Base-by-base conservation (phyloP, 2,113 vertebrate species). In the Solenodon paradoxus region DNA sequence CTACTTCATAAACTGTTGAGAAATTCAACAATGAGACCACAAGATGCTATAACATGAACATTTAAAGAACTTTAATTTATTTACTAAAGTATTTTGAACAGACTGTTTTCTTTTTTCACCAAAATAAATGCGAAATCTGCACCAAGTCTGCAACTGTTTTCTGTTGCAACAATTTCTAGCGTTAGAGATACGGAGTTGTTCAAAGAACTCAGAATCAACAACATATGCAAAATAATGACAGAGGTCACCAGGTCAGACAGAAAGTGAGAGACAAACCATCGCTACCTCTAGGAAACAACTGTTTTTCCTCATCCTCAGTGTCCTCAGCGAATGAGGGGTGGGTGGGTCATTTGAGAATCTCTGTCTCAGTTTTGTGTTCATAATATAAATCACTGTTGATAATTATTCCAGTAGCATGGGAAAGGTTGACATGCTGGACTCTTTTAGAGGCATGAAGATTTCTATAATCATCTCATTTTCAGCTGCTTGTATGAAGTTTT, bases 61-160 rank as follows among this genome's bases (percentile, higher is more conserved):
- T 16, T 38, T n/a, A 49, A 79, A 78, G 61, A 53, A 53, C 15
- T 92, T 75, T 68, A n/a, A 59, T 81, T 90, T 32, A 88, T 64
- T 90, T 45, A 75, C 32, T 24, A 57, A n/a, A 63, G 17, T 57
- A 47, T 28, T 80, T 57, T 84, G n/a, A 75, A 79, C 35, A 6
- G 42, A 38, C 47, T 88, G 24, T 75, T 88, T 88, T 91, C 30
- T 38, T 88, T 90, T 92, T 22, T 20, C 2, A 59, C 64, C n/a
- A 69, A 82, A 83, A 85, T 71, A 93, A 69, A 84, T 69, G 16
- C 77, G 40, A 89, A 95, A 59, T 90, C 49, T 51, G 26, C n/a
- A 72, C 40, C 20, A 28, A 69, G 19, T 81, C 55, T 81, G 2
- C 66, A 66, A 20, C 42, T 4, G 0, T 72, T 7, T 88, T 80